A percentile compares a stretch with the other conserved stretches of the same genome.
Conservation (phyloP, 2,888 invertebrate species). For the Leucophora obtusa region DNA sequence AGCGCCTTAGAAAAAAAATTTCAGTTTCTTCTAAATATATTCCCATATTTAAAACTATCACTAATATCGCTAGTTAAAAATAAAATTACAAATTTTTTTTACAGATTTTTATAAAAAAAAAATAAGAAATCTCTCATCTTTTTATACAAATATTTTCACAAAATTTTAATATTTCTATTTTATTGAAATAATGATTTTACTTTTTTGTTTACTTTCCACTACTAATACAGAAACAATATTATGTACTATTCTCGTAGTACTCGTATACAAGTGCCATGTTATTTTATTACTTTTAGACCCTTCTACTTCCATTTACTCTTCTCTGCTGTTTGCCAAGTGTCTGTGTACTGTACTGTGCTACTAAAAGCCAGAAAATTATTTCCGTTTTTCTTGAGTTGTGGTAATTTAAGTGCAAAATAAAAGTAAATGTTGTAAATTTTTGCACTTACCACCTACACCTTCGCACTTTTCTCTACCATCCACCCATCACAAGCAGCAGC, state of each 20-base stretch:
- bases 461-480: background rate
- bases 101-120: background rate
- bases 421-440: constrained; percentile 33
- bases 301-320: background rate
- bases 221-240: background rate
- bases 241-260: too few relatives aligned
- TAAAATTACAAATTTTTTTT: too few relatives aligned
- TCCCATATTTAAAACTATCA: too few relatives aligned
- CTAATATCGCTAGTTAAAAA: too few relatives aligned
- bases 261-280: constrained; percentile 1
- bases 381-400: constrained; percentile 35
- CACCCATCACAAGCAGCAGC: background rate
- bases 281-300: constrained; percentile 5
- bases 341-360: background rate
- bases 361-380: constrained; percentile 41
- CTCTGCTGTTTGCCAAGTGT: constrained; percentile 18
- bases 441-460: background rate
- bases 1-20: too few relatives aligned
- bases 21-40: too few relatives aligned
- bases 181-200: constrained; percentile 26
- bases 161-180: constrained; percentile 25
- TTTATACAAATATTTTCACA: background rate
- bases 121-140: too few relatives aligned
- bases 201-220: background rate
- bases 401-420: constrained; percentile 45